phyloP scores from a whole-genome alignment of 2,888 invertebrate genomes.

The Xestia sexstrigata region DNA sequence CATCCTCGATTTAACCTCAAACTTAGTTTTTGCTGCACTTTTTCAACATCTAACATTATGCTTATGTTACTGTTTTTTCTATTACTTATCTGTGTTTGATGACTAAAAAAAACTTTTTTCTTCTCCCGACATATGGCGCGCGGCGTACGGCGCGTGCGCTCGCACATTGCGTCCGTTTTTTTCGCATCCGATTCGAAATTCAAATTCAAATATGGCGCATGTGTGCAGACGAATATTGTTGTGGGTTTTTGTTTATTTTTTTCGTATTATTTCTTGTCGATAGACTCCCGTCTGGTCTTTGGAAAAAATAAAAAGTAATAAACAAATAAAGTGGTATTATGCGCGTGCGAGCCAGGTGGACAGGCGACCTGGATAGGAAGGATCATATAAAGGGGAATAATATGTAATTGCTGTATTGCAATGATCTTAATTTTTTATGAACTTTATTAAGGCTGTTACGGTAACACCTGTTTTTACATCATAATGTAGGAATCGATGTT shows the following conservation, averaged over 20 bases:
- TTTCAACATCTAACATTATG: constrained; percentile 89
- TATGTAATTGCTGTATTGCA: constrained; percentile 43
- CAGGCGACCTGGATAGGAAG: constrained; percentile 54
- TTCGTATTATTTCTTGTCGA: constrained; percentile 71
- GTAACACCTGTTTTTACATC: constrained; percentile 15
- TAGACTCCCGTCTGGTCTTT: constrained; percentile 77
- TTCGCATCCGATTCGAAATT: constrained; percentile 89
- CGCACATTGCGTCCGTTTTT: constrained; percentile 89
- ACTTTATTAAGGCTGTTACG: not conserved
- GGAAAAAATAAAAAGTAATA: constrained; percentile 72
- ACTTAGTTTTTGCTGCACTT: constrained; percentile 82
- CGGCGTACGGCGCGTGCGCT: constrained; percentile 85
- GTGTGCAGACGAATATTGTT: constrained; percentile 81
- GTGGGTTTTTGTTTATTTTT: constrained; percentile 78
- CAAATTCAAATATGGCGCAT: constrained; percentile 86
- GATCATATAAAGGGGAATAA: constrained; percentile 19
- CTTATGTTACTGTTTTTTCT: constrained; percentile 89
- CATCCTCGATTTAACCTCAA: constrained; percentile 87
- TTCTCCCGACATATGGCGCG: constrained; percentile 81
- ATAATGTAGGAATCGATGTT: constrained; percentile 13
- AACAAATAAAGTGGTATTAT: constrained; percentile 73
- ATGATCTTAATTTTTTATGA: constrained; percentile 39
- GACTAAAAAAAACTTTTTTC: constrained; percentile 83
- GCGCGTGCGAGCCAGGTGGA: constrained; percentile 62
- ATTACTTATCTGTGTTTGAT: constrained; percentile 87